A percentile compares a stretch with the other conserved stretches of the same genome.
Evolutionary conservation across 2,113 vertebrate genomes (phyloP).

Genomic region (Gulo gulo): DNA sequence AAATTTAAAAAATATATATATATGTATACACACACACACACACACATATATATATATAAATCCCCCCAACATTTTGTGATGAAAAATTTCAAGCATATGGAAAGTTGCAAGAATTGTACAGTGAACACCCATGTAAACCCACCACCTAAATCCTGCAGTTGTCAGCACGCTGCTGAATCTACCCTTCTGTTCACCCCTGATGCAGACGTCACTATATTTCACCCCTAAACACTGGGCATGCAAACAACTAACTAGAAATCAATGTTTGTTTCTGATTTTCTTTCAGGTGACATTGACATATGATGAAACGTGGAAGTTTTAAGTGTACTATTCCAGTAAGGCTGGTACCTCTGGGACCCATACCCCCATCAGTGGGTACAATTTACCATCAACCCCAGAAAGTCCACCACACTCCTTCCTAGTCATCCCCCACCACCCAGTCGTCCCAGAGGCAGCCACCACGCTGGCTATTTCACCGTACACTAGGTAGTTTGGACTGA

Average conservation of each 20-base stretch:
- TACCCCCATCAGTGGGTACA: fast-evolving
- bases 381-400: neutral
- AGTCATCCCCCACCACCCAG: too few species aligned
- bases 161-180: neutral
- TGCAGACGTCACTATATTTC: neutral
- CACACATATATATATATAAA: neutral
- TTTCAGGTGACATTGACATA: neutral
- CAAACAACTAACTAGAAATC: neutral
- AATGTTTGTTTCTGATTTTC: neutral
- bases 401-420: neutral
- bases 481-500: neutral
- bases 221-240: neutral
- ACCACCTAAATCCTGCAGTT: neutral
- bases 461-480: neutral
- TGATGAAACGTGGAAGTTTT: neutral
- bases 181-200: neutral
- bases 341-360: neutral
- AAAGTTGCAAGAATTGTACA: neutral
- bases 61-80: neutral
- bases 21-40: neutral
- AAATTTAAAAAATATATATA: neutral
- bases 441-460: neutral
- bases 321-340: neutral
- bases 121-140: neutral
- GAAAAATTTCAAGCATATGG: neutral